Conservation (phyloP, 1,140 invertebrate genomes). For the Neotoxoptera formosana region DNA sequence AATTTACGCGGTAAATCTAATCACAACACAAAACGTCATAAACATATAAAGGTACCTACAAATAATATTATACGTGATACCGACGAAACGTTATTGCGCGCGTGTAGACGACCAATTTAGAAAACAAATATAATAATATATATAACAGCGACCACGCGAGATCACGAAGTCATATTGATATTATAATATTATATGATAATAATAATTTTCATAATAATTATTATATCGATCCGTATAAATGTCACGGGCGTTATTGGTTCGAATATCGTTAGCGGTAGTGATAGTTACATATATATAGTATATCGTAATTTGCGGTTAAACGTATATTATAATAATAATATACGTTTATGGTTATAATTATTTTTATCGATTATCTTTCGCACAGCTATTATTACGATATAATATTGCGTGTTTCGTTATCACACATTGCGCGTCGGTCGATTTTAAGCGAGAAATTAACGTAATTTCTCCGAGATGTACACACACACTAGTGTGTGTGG, state of each 20-base stretch:
- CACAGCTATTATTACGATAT: neutral
- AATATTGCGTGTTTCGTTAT: neutral
- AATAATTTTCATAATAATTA: neutral
- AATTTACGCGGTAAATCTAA: neutral
- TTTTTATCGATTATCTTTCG: neutral
- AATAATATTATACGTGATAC: too few species aligned
- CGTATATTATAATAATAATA: neutral
- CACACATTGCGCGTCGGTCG: neutral
- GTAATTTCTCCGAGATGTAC: neutral
- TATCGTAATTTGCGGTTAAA: neutral
- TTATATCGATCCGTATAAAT: neutral
- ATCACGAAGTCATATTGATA: neutral
- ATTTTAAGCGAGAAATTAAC: constrained; percentile 5
- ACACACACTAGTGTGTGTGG: neutral
- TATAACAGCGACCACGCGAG: neutral
- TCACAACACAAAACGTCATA: neutral
- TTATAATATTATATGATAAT: too few species aligned
- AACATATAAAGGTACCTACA: too few species aligned
- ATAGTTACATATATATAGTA: too few species aligned
- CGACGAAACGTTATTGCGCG: neutral
- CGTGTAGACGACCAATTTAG: neutral
- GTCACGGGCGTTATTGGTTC: neutral
- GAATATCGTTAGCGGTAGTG: neutral
- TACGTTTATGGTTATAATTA: neutral
- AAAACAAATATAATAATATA: neutral